phyloP scores from a whole-genome alignment of 2,797 vertebrate genomes.

The Fratercula arctica region DNA sequence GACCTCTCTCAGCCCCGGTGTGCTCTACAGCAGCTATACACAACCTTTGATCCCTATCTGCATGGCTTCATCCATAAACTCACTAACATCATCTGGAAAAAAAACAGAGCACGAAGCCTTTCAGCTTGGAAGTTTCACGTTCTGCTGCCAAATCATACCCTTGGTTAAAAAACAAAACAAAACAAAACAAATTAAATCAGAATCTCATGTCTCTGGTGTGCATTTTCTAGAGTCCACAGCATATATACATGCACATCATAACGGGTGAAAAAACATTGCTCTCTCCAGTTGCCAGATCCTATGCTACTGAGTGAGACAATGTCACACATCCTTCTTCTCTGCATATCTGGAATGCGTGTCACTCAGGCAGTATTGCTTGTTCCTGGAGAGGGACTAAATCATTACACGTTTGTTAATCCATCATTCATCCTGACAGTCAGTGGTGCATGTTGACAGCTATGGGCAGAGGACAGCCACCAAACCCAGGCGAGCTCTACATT shows the following conservation, averaged over 20 bases:
- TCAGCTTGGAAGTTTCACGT: background rate
- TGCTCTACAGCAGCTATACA: slow-evolving; percentile 54
- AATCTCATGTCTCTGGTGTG: background rate
- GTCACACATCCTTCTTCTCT: background rate
- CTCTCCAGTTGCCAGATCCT: background rate
- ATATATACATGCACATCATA: background rate
- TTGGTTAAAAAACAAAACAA: background rate
- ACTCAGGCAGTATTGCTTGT: background rate
- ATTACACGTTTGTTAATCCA: slow-evolving; percentile 49
- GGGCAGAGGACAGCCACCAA: slow-evolving; percentile 39
- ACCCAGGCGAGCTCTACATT: background rate
- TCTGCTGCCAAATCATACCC: background rate
- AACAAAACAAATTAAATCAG: background rate
- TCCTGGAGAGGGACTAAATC: slow-evolving; percentile 42
- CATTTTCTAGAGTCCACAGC: background rate
- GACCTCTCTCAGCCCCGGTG: slow-evolving; percentile 47
- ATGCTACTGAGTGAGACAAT: background rate
- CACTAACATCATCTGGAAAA: background rate
- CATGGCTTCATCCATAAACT: slow-evolving; percentile 66
- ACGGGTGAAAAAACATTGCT: background rate
- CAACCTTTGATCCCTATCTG: slow-evolving; percentile 55
- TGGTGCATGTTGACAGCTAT: background rate
- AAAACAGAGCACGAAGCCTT: background rate
- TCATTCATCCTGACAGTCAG: slow-evolving; percentile 32
- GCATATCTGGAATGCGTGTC: background rate